phyloP scores from a whole-genome alignment of 1,140 invertebrate genomes.

The Psix sp. region DNA sequence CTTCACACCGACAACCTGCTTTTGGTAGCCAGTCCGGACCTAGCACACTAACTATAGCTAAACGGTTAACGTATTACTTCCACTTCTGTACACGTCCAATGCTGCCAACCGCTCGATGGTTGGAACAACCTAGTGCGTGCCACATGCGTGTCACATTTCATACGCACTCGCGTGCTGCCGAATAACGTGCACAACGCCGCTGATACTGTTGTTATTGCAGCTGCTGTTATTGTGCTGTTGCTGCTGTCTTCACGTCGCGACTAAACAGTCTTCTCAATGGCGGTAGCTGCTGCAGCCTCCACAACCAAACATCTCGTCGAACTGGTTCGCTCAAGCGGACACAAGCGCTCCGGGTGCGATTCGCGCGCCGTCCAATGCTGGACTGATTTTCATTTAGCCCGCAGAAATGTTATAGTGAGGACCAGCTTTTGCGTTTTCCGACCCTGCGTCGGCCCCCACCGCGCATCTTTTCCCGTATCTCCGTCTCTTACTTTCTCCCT shows the following conservation, averaged over 20 bases:
- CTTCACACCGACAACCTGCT: conserved; percentile 1
- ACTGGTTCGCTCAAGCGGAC: too few relatives aligned
- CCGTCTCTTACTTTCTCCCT: conserved; percentile 31
- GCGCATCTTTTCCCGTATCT: conserved; percentile 32
- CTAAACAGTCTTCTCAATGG: too few relatives aligned
- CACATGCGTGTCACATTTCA: conserved; percentile 40
- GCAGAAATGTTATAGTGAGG: conserved; percentile 59
- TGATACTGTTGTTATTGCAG: too few relatives aligned
- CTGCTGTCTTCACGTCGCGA: too few relatives aligned
- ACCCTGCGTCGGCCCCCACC: conserved; percentile 52
- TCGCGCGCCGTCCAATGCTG: conserved; percentile 74
- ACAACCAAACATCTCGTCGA: conserved; percentile 18
- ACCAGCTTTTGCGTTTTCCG: conserved; percentile 59
- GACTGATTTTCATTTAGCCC: conserved; percentile 74
- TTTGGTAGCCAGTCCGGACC: not conserved
- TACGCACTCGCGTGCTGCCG: conserved; percentile 6
- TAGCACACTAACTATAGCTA: conserved; percentile 9
- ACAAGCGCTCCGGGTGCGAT: too few relatives aligned
- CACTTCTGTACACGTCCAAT: conserved; percentile 15
- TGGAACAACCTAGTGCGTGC: conserved; percentile 21
- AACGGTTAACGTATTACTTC: conserved; percentile 21
- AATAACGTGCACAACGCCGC: conserved; percentile 6
- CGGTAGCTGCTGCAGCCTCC: conserved; percentile 5
- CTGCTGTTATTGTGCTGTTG: too few relatives aligned
- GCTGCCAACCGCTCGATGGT: conserved; percentile 27